Evolutionary conservation across 2,113 vertebrate species (phyloP), one percentile per base, ranked within the genome.

Genomic region (Caranx ignobilis): DNA sequence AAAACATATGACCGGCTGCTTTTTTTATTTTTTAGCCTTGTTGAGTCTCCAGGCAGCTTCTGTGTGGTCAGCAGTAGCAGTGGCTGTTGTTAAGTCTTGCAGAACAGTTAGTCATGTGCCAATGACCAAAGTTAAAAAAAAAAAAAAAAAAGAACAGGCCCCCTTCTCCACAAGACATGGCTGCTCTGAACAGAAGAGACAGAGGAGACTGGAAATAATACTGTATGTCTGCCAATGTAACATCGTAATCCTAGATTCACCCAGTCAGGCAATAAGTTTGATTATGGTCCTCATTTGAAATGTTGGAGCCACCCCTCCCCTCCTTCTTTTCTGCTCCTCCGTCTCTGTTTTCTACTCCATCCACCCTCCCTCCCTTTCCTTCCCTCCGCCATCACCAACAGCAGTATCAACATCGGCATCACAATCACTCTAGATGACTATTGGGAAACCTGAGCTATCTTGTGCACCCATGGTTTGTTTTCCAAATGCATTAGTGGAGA

Each of bases 211-310:
- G 77, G 75, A 73, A 86, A 86, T 90, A 89, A 79, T 79, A 60
- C 75, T 77, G 78, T 59, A 63, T 63, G 89, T 85, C 82, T 86
- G 87, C 74, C 82, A 72, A 31, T 64, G 81, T 81, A 85, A 84
- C 83, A 32, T 50, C 31, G 72, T 89, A 86, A 91, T 85, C 75
- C 72, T 89, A 91, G 84, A 94, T 87, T 87, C 88, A 69, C 57
- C 76, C 75, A 92, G 91, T 91, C 91, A 92, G 91, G 67, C 91
- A 92, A 91, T 93, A 89, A 89, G 86, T 94, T 92, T 91, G 91
- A 90, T 94, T 94, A 93, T 85, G 71, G 74, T 85, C 73, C 83
- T 91, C 80, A 88, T 92, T 91, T 93, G 91, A 92, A 91, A 94
- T 90, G 83, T 83, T 80, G 83, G 75, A 83, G 82, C 89, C 81